Conservation (phyloP, 2,888 invertebrate genomes). For the Phytoseiulus persimilis region DNA sequence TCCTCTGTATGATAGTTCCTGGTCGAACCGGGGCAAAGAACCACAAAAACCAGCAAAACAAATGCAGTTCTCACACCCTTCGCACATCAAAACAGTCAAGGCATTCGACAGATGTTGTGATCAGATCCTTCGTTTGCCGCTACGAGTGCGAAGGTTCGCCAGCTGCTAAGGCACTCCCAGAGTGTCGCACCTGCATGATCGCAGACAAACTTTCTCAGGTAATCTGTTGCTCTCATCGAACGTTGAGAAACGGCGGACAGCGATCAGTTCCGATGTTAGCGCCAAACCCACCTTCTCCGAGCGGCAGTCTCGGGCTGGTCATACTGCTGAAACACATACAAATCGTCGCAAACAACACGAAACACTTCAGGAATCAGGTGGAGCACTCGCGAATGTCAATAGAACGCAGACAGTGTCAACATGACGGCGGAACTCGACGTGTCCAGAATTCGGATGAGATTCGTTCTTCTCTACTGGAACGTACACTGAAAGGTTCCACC, state of each 20-base stretch:
- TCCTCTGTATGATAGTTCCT: neutral
- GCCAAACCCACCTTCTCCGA: constrained; percentile 5
- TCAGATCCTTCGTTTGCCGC: neutral
- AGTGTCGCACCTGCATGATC: neutral
- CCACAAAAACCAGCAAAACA: neutral
- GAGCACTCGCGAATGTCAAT: neutral
- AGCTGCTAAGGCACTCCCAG: neutral
- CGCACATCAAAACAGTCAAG: neutral
- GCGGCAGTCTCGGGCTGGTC: neutral
- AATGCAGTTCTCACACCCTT: neutral
- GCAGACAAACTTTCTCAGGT: neutral
- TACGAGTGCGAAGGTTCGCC: neutral
- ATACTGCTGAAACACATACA: neutral
- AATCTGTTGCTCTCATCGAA: neutral
- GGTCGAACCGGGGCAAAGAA: neutral
- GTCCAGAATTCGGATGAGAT: neutral
- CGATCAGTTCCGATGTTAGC: neutral
- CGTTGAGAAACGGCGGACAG: neutral
- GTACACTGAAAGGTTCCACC: constrained; percentile 5
- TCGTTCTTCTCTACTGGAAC: neutral
- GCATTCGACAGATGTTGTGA: neutral
- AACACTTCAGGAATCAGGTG: neutral
- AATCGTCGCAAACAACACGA: neutral
- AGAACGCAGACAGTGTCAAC: neutral
- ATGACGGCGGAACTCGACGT: neutral